A percentile compares a stretch with the other conserved stretches of the same genome.
phyloP scores from a whole-genome alignment of 37 sponge, comb jelly and placozoan species.

The Chondrosia reniformis region DNA sequence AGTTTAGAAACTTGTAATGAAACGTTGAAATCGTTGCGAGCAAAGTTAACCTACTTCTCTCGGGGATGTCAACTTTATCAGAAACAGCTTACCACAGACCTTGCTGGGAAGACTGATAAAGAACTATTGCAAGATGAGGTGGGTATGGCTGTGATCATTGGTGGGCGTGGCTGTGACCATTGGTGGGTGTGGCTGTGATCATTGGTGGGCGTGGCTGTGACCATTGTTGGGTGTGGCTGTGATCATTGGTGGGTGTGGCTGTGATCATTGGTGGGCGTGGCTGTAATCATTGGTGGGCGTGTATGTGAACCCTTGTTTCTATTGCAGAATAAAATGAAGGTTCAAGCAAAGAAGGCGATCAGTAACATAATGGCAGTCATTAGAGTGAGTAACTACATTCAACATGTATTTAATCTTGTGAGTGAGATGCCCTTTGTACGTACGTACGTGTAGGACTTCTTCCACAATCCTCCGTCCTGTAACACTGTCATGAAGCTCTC shows the following conservation, averaged over 20 bases:
- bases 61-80: constrained; percentile 64
- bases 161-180: background rate
- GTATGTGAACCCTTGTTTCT: background rate
- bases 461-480: constrained; percentile 66
- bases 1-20: background rate
- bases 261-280: background rate
- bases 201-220: constrained; percentile 1
- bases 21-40: background rate
- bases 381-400: constrained; percentile 23
- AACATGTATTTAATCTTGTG: background rate
- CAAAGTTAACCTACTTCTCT: constrained; percentile 63
- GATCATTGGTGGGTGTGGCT: background rate
- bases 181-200: background rate
- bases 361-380: constrained; percentile 57
- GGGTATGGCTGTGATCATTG: background rate
- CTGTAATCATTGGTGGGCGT: background rate
- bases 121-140: constrained; percentile 66
- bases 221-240: background rate
- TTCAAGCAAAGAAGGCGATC: constrained; percentile 45
- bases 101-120: constrained; percentile 39
- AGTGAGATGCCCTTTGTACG: background rate
- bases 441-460: constrained; percentile 44
- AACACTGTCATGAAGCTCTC: constrained; percentile 47
- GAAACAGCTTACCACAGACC: constrained; percentile 34
- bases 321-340: constrained; percentile 48